A percentile compares a stretch with the other conserved stretches of the same genome.
Evolutionary conservation across 2,888 invertebrate genomes (phyloP).

Genomic region (Tenthredo notha): DNA sequence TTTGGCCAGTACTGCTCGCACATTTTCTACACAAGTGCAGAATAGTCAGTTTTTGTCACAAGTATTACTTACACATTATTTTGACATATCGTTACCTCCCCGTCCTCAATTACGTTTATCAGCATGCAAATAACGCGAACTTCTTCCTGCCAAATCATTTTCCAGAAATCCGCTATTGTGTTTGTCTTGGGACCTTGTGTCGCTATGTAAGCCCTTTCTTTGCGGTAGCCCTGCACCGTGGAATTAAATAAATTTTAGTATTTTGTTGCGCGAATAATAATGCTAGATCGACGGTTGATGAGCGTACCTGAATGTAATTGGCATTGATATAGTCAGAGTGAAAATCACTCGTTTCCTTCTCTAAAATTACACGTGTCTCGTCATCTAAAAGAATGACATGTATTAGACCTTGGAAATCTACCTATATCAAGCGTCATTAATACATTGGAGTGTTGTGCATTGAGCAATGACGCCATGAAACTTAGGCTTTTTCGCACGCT

Average conservation of each 20-base stretch:
- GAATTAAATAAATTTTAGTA: background rate
- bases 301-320: slow-evolving; percentile 78
- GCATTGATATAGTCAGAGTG: slow-evolving; percentile 81
- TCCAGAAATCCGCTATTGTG: slow-evolving; percentile 78
- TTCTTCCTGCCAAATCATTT: slow-evolving; percentile 80
- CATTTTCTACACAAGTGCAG: slow-evolving; percentile 74
- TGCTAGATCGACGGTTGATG: background rate
- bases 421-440: too few species aligned
- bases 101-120: slow-evolving; percentile 62
- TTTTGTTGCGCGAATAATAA: background rate
- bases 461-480: too few species aligned
- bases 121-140: slow-evolving; percentile 79
- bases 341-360: slow-evolving; percentile 72
- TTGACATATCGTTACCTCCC: background rate
- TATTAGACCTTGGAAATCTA: too few species aligned
- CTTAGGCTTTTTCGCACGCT: too few species aligned
- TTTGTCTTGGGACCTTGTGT: slow-evolving; percentile 75
- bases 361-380: slow-evolving; percentile 78
- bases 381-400: slow-evolving; percentile 72
- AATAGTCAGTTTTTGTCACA: background rate
- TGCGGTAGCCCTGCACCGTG: slow-evolving; percentile 65
- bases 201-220: slow-evolving; percentile 71
- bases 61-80: background rate
- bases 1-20: slow-evolving; percentile 81
- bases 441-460: too few species aligned